Evolutionary conservation across 35 echinoderm and acorn worm genomes (phyloP).

Genomic region (Stichopus chloronotus): DNA sequence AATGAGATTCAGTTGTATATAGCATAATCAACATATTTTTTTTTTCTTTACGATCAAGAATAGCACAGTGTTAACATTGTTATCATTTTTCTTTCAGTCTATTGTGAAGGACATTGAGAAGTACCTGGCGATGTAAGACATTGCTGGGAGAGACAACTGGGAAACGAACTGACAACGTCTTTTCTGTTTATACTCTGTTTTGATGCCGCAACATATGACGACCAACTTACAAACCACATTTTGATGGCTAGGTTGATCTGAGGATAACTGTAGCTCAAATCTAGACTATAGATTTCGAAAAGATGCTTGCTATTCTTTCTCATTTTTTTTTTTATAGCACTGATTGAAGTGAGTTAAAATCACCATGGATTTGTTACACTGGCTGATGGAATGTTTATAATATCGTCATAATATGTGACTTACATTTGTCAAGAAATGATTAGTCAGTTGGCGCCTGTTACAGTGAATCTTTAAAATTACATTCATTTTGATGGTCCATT

Average conservation of each 20-base stretch:
- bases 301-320: constrained; percentile 5
- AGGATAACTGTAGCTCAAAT: background rate
- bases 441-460: too few species aligned
- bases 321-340: background rate
- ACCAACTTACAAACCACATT: constrained; percentile 37
- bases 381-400: too few species aligned
- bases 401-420: too few species aligned
- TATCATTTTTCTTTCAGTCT: constrained; percentile 3
- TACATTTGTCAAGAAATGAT: too few species aligned
- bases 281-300: background rate
- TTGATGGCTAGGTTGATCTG: constrained; percentile 28
- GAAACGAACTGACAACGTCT: constrained; percentile 11
- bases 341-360: too few species aligned
- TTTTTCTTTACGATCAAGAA: too few species aligned
- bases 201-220: constrained; percentile 48
- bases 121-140: background rate
- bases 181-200: constrained; percentile 25
- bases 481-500: too few species aligned
- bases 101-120: constrained; percentile 58
- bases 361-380: background rate
- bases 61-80: background rate
- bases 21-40: too few species aligned
- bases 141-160: background rate
- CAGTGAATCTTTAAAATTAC: too few species aligned
- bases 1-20: too few species aligned